A percentile compares a stretch with the other conserved stretches of the same genome.
These are phyloP conservation scores for Virgularia gustaviana DNA, from an alignment of 92 coral and sea anemone genomes.

Conservation along the genomic window DNA sequence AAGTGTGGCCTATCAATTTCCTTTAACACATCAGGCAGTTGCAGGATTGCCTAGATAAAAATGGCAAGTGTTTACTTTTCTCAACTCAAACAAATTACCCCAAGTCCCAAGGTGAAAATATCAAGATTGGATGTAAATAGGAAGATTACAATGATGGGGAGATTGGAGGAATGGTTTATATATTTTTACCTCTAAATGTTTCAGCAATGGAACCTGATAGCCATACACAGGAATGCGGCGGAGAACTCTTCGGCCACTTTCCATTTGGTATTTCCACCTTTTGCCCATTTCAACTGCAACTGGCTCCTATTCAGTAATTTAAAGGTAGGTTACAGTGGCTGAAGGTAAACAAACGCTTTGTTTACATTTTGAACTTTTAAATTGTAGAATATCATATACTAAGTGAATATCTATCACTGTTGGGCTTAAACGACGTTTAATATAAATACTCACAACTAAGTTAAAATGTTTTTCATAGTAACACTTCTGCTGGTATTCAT, in stretches of 20 bases:
- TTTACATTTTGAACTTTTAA: no score
- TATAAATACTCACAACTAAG: no score
- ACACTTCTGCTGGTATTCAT: no score
- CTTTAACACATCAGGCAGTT: constrained; percentile 23
- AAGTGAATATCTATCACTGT: no score
- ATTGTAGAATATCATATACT: no score
- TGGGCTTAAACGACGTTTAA: no score
- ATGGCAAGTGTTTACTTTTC: not conserved
- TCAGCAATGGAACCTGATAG: constrained; percentile 8
- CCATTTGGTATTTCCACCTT: constrained; percentile 4
- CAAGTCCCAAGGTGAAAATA: not conserved
- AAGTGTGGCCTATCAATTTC: constrained; percentile 23
- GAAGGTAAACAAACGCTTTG: no score
- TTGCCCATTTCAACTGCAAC: constrained; percentile 4
- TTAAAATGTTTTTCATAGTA: no score
- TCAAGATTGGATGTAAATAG: no score
- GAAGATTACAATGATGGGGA: no score
- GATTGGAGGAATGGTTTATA: no score
- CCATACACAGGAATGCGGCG: constrained; percentile 8
- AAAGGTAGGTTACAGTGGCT: no score
- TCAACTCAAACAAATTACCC: not conserved
- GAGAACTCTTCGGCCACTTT: constrained; percentile 10
- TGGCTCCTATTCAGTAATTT: constrained; percentile 6
- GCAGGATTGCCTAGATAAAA: constrained; percentile 13
- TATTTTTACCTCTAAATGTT: constrained; percentile 8